Conservation (phyloP, 2,113 vertebrate genomes). For the Enhydra lutris region DNA sequence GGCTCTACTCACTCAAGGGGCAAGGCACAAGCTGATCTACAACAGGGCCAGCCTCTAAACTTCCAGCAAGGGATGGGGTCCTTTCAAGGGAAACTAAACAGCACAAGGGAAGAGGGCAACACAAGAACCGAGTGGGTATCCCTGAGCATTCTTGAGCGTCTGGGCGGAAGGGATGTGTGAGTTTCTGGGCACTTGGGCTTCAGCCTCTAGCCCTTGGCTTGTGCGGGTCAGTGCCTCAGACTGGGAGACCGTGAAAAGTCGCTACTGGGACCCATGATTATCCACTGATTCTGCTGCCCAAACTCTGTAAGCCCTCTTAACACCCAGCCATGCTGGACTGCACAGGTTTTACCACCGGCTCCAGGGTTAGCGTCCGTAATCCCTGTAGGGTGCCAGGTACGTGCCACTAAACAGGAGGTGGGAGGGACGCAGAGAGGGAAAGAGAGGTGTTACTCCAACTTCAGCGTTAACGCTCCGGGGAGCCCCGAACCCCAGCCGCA, state of each 20-base stretch:
- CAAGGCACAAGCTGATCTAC: background rate
- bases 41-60: background rate
- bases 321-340: accelerated
- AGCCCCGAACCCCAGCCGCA: background rate
- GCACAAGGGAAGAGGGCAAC: background rate
- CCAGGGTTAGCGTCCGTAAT: background rate
- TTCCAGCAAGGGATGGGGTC: no score
- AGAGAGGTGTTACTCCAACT: no score
- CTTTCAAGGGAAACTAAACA: background rate
- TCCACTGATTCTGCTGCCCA: background rate
- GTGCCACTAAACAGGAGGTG: background rate
- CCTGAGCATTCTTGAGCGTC: background rate
- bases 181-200: background rate
- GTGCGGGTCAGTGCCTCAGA: background rate
- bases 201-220: background rate
- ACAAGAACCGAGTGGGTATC: background rate
- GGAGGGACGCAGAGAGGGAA: background rate
- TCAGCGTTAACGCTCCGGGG: accelerated
- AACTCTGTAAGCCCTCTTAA: background rate
- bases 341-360: background rate
- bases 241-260: no score
- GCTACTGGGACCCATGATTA: background rate
- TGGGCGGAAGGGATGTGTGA: background rate
- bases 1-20: accelerated
- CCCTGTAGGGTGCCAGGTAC: background rate